A percentile compares a stretch with the other conserved stretches of the same genome.
phyloP scores from a whole-genome alignment of 1,140 invertebrate genomes.

The Carposina sasakii region DNA sequence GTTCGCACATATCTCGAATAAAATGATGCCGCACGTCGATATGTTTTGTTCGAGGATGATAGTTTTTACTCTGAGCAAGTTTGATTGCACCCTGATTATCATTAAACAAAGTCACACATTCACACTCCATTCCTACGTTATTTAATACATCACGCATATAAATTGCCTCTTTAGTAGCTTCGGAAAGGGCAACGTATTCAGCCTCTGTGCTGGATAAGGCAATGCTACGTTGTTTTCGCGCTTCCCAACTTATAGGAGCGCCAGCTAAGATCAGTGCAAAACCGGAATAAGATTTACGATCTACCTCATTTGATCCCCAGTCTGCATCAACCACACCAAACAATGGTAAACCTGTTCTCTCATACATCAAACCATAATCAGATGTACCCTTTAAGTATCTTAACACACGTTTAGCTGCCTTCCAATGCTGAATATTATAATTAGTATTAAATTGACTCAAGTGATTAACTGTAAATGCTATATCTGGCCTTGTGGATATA shows the following conservation, averaged over 20 bases:
- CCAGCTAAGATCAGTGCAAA: conserved; percentile 26
- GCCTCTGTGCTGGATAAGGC: conserved; percentile 9
- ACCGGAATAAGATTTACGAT: conserved; percentile 21
- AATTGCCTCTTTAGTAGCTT: neutral
- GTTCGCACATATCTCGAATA: neutral
- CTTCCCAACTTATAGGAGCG: conserved; percentile 29
- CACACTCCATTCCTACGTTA: neutral
- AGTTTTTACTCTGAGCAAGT: neutral
- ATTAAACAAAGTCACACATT: neutral
- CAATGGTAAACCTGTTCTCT: conserved; percentile 16
- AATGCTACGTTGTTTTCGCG: conserved; percentile 31
- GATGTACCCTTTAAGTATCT: conserved; percentile 3
- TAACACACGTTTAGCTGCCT: neutral
- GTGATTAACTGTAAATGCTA: conserved; percentile 3
- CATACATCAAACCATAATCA: conserved; percentile 38
- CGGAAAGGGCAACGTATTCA: conserved; percentile 25
- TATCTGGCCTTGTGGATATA: neutral
- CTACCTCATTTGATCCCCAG: conserved; percentile 33
- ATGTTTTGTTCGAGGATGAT: neutral
- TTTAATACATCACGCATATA: neutral
- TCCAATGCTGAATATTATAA: neutral
- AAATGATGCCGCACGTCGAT: neutral
- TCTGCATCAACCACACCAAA: conserved; percentile 53
- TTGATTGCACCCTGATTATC: neutral
- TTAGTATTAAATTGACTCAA: conserved; percentile 18